phyloP scores from a whole-genome alignment of 2,888 invertebrate genomes.

The Ormyrus labotus region DNA sequence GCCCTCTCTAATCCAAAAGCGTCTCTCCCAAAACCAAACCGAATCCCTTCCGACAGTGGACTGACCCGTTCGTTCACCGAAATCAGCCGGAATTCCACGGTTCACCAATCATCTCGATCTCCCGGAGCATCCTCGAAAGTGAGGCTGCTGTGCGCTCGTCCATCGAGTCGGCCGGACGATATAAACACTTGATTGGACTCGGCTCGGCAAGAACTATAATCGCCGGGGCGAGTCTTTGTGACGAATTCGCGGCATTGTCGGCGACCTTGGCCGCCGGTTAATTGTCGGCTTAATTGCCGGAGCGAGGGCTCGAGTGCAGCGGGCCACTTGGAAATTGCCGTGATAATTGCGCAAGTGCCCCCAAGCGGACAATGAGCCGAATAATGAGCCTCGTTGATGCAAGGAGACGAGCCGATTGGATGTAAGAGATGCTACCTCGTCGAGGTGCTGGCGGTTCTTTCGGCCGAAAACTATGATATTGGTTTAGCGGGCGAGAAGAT shows the following conservation, averaged over 20 bases:
- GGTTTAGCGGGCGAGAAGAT: too few species aligned
- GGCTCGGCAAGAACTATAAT: background rate
- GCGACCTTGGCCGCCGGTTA: slow-evolving; percentile 26
- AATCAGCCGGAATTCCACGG: too few species aligned
- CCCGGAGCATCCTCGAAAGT: background rate
- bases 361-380: slow-evolving; percentile 21
- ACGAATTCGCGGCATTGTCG: background rate
- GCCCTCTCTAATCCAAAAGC: too few species aligned
- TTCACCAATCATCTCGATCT: background rate
- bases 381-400: slow-evolving; percentile 24
- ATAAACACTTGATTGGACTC: slow-evolving; percentile 24
- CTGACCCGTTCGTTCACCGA: too few species aligned
- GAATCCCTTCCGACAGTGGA: too few species aligned
- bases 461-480: too few species aligned
- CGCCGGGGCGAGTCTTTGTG: slow-evolving; percentile 8
- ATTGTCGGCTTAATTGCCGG: slow-evolving; percentile 30
- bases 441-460: too few species aligned
- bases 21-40: too few species aligned
- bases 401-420: too few species aligned
- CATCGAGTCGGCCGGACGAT: background rate
- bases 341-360: slow-evolving; percentile 34
- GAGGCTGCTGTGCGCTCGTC: background rate
- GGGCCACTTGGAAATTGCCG: slow-evolving; percentile 16
- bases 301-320: background rate
- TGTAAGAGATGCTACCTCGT: too few species aligned